Conservation (phyloP, 2,797 vertebrate genomes). For the Acanthis flammea region DNA sequence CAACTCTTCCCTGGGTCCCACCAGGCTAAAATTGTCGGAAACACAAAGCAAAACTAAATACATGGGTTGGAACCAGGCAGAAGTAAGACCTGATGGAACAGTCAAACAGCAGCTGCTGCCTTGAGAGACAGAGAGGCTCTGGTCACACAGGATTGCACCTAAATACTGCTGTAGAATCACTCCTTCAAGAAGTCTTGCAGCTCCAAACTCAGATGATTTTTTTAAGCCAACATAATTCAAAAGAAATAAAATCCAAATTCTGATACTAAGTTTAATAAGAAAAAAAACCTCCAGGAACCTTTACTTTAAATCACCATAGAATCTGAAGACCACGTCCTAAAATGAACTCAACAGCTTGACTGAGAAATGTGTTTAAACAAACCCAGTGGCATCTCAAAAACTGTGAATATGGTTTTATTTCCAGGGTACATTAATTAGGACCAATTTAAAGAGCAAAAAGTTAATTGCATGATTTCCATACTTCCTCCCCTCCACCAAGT, state of each 20-base stretch:
- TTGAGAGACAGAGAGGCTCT: neutral
- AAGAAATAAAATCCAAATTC: neutral
- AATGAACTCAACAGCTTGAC: neutral
- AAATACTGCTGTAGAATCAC: neutral
- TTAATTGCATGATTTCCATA: neutral
- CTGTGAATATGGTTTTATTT: neutral
- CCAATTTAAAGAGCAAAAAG: neutral
- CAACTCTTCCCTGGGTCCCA: neutral
- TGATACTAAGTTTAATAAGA: neutral
- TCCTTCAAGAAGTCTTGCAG: neutral
- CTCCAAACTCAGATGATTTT: neutral
- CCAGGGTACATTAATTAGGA: neutral
- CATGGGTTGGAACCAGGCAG: neutral
- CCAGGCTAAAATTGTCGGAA: neutral
- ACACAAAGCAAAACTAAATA: neutral
- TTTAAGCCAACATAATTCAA: neutral
- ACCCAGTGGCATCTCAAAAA: neutral
- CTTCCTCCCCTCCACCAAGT: fast-evolving
- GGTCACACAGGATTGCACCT: fast-evolving
- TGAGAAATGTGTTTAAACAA: neutral
- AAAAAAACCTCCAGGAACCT: neutral
- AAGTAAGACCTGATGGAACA: neutral
- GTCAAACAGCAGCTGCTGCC: neutral
- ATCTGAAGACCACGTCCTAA: neutral
- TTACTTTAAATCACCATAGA: neutral